Conservation (phyloP, 1,140 invertebrate genomes). For the Cydia strobilella region DNA sequence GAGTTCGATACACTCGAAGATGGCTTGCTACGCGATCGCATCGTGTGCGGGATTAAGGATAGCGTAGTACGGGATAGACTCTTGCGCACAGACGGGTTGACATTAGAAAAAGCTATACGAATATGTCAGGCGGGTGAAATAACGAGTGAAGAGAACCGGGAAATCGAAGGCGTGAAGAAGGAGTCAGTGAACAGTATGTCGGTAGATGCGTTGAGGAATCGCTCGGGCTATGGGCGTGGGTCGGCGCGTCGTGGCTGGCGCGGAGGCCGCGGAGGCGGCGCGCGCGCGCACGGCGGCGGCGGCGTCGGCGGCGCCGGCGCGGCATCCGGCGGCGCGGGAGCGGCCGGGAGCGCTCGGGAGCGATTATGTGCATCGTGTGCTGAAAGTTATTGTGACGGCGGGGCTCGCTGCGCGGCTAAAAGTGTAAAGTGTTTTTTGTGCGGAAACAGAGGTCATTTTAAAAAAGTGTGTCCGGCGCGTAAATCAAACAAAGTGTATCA, state of each 20-base stretch:
- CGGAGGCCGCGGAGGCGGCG: neutral
- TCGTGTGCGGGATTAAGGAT: neutral
- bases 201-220: too few species aligned
- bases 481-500: conserved; percentile 26
- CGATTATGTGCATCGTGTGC: neutral
- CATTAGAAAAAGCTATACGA: conserved; percentile 10
- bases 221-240: too few species aligned
- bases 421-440: conserved; percentile 27
- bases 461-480: conserved; percentile 20
- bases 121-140: conserved; percentile 27
- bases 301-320: neutral
- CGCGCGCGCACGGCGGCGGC: neutral
- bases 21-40: conserved; percentile 26
- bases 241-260: neutral
- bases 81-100: conserved; percentile 11
- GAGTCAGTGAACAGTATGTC: neutral
- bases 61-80: conserved; percentile 12
- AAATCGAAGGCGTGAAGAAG: neutral
- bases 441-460: conserved; percentile 18
- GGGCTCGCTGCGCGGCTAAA: neutral
- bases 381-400: conserved; percentile 1
- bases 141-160: neutral
- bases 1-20: conserved; percentile 17
- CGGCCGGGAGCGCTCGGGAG: neutral
- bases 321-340: neutral